Percentiles rank a stretch among this genome's conserved stretches.
Evolutionary conservation across 1,140 invertebrate species (phyloP).

Genomic region (Lepidostoma basale): DNA sequence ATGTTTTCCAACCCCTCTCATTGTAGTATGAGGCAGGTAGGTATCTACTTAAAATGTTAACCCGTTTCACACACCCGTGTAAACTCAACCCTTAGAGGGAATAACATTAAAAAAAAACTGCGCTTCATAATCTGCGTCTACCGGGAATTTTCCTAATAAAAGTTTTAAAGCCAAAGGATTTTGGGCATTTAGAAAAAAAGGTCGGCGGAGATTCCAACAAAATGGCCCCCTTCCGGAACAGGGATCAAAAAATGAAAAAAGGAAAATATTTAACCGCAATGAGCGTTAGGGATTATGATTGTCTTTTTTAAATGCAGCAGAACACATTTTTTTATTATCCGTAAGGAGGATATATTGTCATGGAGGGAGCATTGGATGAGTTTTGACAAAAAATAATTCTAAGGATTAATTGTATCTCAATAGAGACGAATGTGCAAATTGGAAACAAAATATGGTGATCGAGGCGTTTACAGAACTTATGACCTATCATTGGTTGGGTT

Average conservation of each 20-base stretch:
- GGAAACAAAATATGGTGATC: too few species aligned
- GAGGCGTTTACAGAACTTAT: too few species aligned
- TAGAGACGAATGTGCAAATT: too few species aligned
- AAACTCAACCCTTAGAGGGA: slow-evolving; percentile 23
- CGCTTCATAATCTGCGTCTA: slow-evolving; percentile 42
- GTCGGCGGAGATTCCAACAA: slow-evolving; percentile 39
- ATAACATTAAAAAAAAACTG: slow-evolving; percentile 45
- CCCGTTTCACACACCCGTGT: slow-evolving; percentile 29
- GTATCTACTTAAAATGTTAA: slow-evolving; percentile 24
- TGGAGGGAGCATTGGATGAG: too few species aligned
- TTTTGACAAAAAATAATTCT: too few species aligned
- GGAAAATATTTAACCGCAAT: slow-evolving; percentile 44
- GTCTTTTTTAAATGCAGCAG: slow-evolving; percentile 36
- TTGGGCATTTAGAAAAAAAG: slow-evolving; percentile 42
- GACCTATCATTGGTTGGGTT: too few species aligned
- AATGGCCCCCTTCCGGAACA: slow-evolving; percentile 29
- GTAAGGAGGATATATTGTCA: too few species aligned
- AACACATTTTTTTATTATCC: slow-evolving; percentile 35
- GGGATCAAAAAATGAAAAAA: slow-evolving; percentile 40
- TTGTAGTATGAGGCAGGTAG: background rate
- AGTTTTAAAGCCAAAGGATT: slow-evolving; percentile 47
- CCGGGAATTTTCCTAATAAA: slow-evolving; percentile 46
- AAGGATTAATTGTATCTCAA: too few species aligned
- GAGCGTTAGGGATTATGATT: slow-evolving; percentile 41
- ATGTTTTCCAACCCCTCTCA: too few species aligned